Base-by-base conservation (phyloP, 1,140 invertebrate genomes). In the Ladona fulva region DNA sequence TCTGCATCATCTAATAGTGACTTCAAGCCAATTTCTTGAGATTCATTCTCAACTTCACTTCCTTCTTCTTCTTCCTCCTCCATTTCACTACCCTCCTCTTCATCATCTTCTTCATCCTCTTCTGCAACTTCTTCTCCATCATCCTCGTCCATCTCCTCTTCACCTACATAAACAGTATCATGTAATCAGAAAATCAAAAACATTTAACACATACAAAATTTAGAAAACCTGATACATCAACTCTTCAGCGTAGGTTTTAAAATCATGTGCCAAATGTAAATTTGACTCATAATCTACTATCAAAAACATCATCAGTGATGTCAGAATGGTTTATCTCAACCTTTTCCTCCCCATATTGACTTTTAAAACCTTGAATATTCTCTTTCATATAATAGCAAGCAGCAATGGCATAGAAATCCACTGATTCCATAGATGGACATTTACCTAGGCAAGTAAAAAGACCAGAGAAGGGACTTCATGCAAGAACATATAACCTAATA, bases 1-100 rank as follows among this genome's bases (percentile, higher is more conserved):
- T 25, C 74, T 25, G 77, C 82, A 82, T 91, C 90, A 80, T 91
- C 88, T 1, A 93, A 81, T 25, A 93, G 84, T 79, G 89, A 89
- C 81, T 91, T 90, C 1, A 93, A 84, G 24, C 87, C 89, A 76
- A 88, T 79, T 59, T 88, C 88, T 37, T 88, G 83, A 77, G 87
- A 87, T 59, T 86, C 87, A 78, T 88, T 86, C 74, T 86, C 81
- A 82, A 82, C 81, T 80, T 82, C 82, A 79, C 82, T 79, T 82
- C 87, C 84, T 77, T 86, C 85, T 77, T 87, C 85, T n/a, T 87
- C 85, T 37, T 88, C 85, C 75, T 83, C 81, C 10, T 84, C 83
- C 52, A 85, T 83, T 42, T 86, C 82, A 16, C 42, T 80, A 78
- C 84, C 79, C 79, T 85, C 81, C 78, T 86, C 82, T 42, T 80